These are phyloP conservation scores for Bos taurus DNA, from an alignment of 2,113 vertebrate species.

Conservation along the genomic window DNA sequence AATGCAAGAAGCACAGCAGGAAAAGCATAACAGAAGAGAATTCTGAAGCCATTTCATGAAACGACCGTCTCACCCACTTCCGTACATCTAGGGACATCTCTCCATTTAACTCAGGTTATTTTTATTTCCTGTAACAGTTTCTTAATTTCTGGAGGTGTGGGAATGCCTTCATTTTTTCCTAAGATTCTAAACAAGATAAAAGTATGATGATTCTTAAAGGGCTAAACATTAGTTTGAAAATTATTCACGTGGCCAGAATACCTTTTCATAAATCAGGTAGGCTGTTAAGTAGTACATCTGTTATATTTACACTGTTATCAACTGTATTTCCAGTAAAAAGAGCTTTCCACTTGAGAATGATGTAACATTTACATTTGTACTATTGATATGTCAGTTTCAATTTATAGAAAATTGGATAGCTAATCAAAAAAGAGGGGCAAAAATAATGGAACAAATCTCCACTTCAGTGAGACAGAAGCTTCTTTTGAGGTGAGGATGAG, in stretches of 20 bases:
- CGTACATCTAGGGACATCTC: not conserved
- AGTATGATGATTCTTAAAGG: not conserved
- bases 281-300: not conserved
- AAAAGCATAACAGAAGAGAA: not conserved
- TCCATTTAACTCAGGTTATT: not conserved
- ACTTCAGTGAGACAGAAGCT: not conserved
- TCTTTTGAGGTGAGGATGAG: not conserved
- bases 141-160: not conserved
- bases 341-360: not conserved
- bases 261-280: not conserved
- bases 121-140: not conserved
- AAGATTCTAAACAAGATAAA: not conserved
- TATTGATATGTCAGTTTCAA: not conserved
- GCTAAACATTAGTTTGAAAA: not conserved
- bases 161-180: not conserved
- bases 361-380: not conserved
- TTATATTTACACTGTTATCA: not conserved
- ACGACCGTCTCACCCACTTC: not conserved
- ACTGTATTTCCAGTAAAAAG: not conserved
- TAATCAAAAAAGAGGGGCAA: not conserved
- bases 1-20: not conserved
- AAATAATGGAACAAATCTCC: not conserved
- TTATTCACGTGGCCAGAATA: not conserved
- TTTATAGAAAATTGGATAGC: constrained; percentile 1
- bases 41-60: not conserved